Evolutionary conservation across 2,797 vertebrate genomes (phyloP), one percentile per base, ranked within the genome.

Genomic region (Etheostoma perlongum): DNA sequence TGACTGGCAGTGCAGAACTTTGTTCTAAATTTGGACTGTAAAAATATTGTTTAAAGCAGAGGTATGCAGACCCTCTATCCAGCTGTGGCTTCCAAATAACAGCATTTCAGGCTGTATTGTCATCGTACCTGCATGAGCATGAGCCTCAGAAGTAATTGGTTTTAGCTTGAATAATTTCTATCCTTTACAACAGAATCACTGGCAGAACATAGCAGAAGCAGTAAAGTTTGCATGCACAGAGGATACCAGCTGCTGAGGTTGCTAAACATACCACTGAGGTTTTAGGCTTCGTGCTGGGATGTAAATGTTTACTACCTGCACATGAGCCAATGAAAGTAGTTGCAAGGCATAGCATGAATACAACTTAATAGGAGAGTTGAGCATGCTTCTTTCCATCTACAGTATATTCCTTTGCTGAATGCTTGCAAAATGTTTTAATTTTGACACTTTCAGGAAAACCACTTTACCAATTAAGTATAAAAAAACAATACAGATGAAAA

Each of bases 141-240:
- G 49, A 84, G 71, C 67, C 49, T 14, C 81, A 74, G 71, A 88
- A 79, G 57, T 63, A 82, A 86, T 85, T 59, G 3, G 49, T 81
- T 88, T 78, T 70, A 71, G 75, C 75, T 67, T 86, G 76, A 85
- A 87, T 91, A 68, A 89, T 87, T 90, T 68, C 86, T 49, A 83
- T 71, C 25, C 68, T 44, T 54, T 52, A 78, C 47, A 71, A 66
- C 47, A 58, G 65, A 84, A 51, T 42, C 63, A 25, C 63, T 61
- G 66, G 60, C 72, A 74, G 51, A 80, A 80, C 67, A 54, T 58
- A 61, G 62, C 65, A 63, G 67, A 65, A 72, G 53, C 2, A 4
- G 65, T 57, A 40, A 64, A 61, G 63, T 86, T 78, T 87, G 52
- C 72, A 62, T 87, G 52, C 72, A 62, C 62, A 73, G 80, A 70